Percentiles rank a stretch among this genome's conserved stretches.
Evolutionary conservation across 1,140 invertebrate species (phyloP).

Genomic region (Daktulosphaira vitifoliae): DNA sequence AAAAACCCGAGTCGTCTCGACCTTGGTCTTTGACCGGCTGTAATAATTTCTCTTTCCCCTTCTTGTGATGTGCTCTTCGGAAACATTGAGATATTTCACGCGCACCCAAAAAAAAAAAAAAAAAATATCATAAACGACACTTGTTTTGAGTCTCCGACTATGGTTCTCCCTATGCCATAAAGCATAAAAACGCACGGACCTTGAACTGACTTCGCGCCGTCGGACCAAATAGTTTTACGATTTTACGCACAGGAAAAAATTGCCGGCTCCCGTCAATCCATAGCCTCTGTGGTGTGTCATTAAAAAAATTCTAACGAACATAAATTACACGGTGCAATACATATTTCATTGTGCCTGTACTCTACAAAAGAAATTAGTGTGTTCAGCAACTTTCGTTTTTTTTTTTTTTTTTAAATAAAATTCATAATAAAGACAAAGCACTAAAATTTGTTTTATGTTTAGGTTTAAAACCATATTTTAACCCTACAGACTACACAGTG

Average conservation of each 20-base stretch:
- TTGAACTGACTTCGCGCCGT: conserved; percentile 24
- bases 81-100: background rate
- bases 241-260: conserved; percentile 21
- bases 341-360: too few relatives aligned
- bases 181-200: background rate
- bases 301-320: conserved; percentile 2
- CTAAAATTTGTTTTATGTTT: too few relatives aligned
- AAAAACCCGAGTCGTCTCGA: conserved; percentile 26
- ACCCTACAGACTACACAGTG: too few relatives aligned
- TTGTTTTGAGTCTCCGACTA: background rate
- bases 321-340: background rate
- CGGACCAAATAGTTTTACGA: conserved; percentile 29
- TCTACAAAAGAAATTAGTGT: too few relatives aligned
- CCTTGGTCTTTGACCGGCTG: conserved; percentile 19
- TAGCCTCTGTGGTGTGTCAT: background rate
- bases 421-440: too few relatives aligned
- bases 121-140: conserved; percentile 9
- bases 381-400: too few relatives aligned
- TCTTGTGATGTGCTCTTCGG: background rate
- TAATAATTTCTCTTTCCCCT: conserved; percentile 4
- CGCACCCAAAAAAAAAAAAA: too few relatives aligned
- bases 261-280: background rate
- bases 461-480: too few relatives aligned
- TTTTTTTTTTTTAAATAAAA: too few relatives aligned
- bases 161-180: background rate